Evolutionary conservation across 1,140 invertebrate species (phyloP), one percentile per base, ranked within the genome.

Genomic region (Eriosoma lanigerum): DNA sequence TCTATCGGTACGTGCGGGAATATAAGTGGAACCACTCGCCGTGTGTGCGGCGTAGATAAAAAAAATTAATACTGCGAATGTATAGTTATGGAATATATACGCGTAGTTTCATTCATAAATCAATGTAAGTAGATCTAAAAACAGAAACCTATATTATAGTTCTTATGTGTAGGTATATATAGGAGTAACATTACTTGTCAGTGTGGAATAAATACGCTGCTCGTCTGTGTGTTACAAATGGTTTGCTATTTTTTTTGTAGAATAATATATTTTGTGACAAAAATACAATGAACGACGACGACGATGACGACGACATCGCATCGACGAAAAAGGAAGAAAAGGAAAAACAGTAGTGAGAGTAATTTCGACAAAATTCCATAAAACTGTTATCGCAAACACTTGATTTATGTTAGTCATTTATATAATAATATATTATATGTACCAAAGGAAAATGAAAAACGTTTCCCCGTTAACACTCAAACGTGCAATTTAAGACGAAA

Each of bases 41-140:
- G 32, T 44, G 38, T 66, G 38, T n/a, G n/a, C 12, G n/a, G n/a
- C 21, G 44, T 21, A 66, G 32, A 58, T 26, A 58, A 58, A 58
- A 26, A 26, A 58, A 62, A 44, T 38, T 44, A 10, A 44, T 44
- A 66, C 19, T 10, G 19, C 64, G 64, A 44, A 68, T 46, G 38
- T 24, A 44, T 32, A 66, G 38, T 66, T 66, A 66, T 44, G 62
- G 62, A 66, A 66, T 21, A 44, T 38, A 64, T 44, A 29, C 29
- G 29, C 13, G 32, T n/a, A 38, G 62, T 66, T 66, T 66, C 62
- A 19, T 66, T 66, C 62, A 66, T 44, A 66, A 66, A 66, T 66
- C 62, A 66, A 44, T n/a, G n/a, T 21, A 38, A 3, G 62, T 38
- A 66, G 13, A 44, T 21, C 12, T 44, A 17, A 32, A n/a, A 62